A percentile compares a stretch with the other conserved stretches of the same genome.
These are phyloP conservation scores for Phoenoteleia sp. DNA, from an alignment of 2,888 invertebrate genomes.

Conservation along the genomic window DNA sequence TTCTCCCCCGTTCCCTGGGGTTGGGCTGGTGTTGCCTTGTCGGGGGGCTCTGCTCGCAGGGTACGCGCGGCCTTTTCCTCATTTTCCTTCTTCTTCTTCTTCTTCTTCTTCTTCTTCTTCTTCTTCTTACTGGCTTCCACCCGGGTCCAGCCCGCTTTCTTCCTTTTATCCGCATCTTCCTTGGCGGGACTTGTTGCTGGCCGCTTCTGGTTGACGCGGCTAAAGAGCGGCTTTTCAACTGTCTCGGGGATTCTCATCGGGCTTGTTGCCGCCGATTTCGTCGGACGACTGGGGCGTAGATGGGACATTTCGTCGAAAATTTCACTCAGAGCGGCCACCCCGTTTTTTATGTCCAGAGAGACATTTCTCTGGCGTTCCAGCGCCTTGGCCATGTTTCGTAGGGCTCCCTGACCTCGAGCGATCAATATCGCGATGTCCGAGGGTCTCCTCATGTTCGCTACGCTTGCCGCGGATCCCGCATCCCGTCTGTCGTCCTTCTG, in stretches of 20 bases:
- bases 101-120: not conserved
- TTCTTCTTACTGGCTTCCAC: not conserved
- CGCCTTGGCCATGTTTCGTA: not conserved
- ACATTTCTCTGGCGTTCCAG: constrained; percentile 2
- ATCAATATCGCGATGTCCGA: not conserved
- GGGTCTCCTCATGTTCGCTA: not conserved
- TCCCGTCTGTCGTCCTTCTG: too few relatives aligned
- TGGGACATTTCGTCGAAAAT: not conserved
- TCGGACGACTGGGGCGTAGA: not conserved
- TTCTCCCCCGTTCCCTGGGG: too few relatives aligned
- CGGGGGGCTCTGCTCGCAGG: too few relatives aligned
- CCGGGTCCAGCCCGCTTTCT: not conserved
- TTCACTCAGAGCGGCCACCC: not conserved
- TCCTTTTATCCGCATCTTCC: not conserved
- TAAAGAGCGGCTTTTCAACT: not conserved
- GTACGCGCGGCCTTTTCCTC: too few relatives aligned
- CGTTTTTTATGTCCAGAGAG: not conserved
- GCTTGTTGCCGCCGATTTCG: not conserved
- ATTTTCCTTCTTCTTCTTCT: too few relatives aligned
- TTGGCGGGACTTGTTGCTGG: not conserved
- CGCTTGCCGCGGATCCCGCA: too few relatives aligned
- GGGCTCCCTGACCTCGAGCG: not conserved
- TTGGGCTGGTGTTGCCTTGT: too few relatives aligned
- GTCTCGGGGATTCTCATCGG: not conserved
- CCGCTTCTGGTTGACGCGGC: not conserved